Conservation (phyloP, 2,113 vertebrate genomes). For the human (Homo sapiens) region DNA sequence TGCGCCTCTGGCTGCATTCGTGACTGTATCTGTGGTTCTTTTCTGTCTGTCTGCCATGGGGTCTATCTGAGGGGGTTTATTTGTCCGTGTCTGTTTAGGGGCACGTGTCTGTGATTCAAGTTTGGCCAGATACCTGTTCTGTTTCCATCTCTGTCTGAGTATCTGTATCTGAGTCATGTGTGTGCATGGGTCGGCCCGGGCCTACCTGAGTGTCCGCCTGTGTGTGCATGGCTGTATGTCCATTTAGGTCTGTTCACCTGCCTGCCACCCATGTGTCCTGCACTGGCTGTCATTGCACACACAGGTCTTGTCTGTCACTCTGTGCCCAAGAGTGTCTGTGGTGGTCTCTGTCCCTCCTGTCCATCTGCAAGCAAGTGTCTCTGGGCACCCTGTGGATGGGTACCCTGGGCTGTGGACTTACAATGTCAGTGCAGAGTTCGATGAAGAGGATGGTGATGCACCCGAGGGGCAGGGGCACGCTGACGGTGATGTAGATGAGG, state of each 20-base stretch:
- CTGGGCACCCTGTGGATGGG: not conserved
- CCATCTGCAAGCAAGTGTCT: accelerated
- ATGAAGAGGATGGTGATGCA: conserved; percentile 95
- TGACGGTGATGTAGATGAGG: conserved; percentile 92
- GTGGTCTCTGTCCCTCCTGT: not conserved
- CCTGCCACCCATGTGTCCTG: not conserved
- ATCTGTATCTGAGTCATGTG: not conserved
- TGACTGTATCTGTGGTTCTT: not conserved
- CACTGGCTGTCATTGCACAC: not conserved
- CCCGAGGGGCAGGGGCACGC: conserved; percentile 90
- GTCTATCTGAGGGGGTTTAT: not conserved
- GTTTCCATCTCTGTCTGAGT: not conserved
- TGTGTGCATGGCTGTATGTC: not conserved
- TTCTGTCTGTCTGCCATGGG: not conserved
- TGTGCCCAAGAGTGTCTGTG: not conserved
- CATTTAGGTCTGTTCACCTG: not conserved
- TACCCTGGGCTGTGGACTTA: conserved; percentile 72
- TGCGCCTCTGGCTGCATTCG: accelerated
- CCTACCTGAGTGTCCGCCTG: not conserved
- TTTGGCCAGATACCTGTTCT: not conserved
- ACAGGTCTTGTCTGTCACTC: not conserved
- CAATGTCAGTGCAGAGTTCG: conserved; percentile 92
- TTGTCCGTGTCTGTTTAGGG: not conserved
- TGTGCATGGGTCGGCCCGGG: not conserved
- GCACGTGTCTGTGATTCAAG: not conserved